These are phyloP conservation scores for Rhynchopsitta pachyrhyncha DNA, from an alignment of 2,113 vertebrate species.

Conservation along the genomic window DNA sequence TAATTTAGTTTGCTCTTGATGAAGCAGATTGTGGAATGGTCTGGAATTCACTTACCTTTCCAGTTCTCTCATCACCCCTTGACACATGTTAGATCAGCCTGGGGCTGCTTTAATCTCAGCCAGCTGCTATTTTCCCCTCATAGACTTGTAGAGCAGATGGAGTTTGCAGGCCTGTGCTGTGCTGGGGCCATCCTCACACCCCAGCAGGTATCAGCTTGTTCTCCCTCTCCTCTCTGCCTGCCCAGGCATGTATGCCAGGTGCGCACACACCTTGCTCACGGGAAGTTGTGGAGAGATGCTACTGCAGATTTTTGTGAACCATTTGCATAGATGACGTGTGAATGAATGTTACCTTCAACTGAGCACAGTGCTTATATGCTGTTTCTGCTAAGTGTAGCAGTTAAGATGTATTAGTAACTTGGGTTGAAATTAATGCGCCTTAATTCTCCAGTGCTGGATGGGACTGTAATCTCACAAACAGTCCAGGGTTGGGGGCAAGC, in stretches of 20 bases:
- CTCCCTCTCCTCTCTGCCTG: not conserved
- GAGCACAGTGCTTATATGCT: not conserved
- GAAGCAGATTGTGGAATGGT: not conserved
- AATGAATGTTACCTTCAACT: not conserved
- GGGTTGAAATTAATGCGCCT: not conserved
- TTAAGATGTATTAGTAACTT: not conserved
- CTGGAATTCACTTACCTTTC: constrained; percentile 10
- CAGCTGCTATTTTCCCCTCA: not conserved
- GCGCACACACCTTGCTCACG: not conserved
- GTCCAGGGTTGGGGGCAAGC: not conserved
- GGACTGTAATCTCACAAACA: not conserved
- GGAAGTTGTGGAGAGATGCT: not conserved
- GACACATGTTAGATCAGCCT: not conserved
- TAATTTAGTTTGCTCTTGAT: not conserved
- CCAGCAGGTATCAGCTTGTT: not conserved
- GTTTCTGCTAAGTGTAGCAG: not conserved
- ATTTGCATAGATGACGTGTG: not conserved
- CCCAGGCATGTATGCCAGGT: rapidly evolving
- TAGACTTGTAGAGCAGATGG: not conserved
- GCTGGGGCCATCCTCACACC: not conserved
- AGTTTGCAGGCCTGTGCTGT: not conserved
- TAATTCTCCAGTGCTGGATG: not conserved
- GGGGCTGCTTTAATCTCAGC: constrained; percentile 14
- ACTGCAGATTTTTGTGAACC: not conserved
- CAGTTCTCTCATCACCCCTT: not conserved